phyloP scores from a whole-genome alignment of 2,797 vertebrate genomes.

The Poliocrania exsul region DNA sequence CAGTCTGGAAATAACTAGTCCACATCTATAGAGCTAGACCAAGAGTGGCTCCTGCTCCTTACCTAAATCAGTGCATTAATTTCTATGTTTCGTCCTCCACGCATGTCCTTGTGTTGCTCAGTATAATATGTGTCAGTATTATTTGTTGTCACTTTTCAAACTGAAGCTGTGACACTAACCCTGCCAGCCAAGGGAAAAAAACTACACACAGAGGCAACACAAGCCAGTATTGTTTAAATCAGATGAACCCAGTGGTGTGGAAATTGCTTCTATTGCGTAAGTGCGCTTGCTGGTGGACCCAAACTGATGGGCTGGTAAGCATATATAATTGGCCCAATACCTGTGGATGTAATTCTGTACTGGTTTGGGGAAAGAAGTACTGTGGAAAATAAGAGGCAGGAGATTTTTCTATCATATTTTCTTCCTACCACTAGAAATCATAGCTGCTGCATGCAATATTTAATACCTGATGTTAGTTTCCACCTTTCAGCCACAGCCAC shows the following conservation, averaged over 20 bases:
- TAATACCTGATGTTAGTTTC: conserved; percentile 9
- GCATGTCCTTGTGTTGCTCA: background rate
- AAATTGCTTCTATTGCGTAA: conserved; percentile 43
- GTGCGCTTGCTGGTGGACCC: conserved; percentile 17
- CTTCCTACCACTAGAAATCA: conserved; percentile 4
- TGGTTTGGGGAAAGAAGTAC: background rate
- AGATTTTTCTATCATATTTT: background rate
- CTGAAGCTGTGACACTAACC: conserved; percentile 51
- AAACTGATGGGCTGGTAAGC: conserved; percentile 3
- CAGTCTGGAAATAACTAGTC: background rate
- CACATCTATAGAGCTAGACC: background rate
- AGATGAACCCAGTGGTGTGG: conserved; percentile 44
- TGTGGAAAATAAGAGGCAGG: background rate
- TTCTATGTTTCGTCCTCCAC: background rate
- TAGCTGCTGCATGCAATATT: background rate
- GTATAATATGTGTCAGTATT: conserved; percentile 50
- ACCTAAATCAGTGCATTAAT: background rate
- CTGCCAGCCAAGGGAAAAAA: conserved; percentile 62
- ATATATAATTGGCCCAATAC: background rate
- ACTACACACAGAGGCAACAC: conserved; percentile 25
- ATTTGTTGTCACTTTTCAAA: conserved; percentile 48
- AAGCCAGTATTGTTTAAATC: conserved; percentile 68
- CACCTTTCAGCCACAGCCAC: conserved; percentile 20
- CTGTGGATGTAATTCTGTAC: background rate
- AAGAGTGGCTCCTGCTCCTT: background rate